phyloP scores from a whole-genome alignment of 2,113 vertebrate genomes.

The Sorex fumeus region DNA sequence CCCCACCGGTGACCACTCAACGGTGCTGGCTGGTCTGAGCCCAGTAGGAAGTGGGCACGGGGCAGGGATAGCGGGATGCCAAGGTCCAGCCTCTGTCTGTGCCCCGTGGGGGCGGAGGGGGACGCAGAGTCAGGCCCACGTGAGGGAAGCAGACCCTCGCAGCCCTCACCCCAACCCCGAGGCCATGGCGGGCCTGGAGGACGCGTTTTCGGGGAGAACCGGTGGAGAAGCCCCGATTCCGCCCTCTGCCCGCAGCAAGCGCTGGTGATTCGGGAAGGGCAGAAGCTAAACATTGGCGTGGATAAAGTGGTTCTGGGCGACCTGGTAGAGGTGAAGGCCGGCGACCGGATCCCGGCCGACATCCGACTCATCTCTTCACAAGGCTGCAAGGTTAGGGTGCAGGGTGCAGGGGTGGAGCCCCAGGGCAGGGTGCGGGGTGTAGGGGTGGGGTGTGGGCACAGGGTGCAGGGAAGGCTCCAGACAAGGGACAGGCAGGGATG shows the following conservation, averaged over 20 bases:
- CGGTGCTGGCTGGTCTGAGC: no score
- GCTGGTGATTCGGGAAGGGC: constrained; percentile 91
- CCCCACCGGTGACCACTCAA: no score
- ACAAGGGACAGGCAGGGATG: no score
- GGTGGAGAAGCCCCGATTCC: neutral
- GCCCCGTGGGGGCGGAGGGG: neutral
- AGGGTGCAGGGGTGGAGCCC: no score
- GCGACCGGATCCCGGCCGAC: constrained; percentile 93
- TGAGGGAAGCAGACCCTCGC: neutral
- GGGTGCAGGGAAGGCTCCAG: no score
- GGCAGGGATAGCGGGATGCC: no score
- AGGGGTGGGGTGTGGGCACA: no score
- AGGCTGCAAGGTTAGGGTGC: constrained; percentile 91
- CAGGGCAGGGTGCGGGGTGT: no score
- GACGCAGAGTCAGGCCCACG: neutral
- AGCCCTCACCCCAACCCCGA: no score
- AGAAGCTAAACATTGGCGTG: constrained; percentile 90
- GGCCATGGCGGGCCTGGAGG: neutral
- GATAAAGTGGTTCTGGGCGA: constrained; percentile 92
- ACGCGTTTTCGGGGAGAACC: no score
- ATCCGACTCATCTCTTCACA: constrained; percentile 91
- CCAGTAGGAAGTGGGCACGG: no score
- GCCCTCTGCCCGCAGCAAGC: constrained; percentile 88
- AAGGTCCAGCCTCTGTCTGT: neutral
- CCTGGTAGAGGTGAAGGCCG: constrained; percentile 92